Evolutionary conservation across 2,797 vertebrate genomes (phyloP).

Genomic region (Vespertilio murinus): DNA sequence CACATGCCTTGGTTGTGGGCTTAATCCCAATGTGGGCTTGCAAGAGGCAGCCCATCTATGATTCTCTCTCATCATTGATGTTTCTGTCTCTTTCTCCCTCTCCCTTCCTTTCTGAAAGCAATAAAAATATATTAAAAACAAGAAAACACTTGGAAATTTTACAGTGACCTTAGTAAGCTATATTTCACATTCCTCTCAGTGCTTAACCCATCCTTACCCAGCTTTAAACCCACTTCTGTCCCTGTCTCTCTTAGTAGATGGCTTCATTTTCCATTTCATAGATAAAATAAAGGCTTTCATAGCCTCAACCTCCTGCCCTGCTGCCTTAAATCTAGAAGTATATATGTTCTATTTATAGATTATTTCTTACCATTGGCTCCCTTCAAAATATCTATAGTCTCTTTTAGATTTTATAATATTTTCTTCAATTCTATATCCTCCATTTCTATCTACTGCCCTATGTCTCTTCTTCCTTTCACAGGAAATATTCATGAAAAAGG

Average conservation of each 20-base stretch:
- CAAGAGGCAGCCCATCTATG: too few relatives aligned
- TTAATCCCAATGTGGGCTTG: too few relatives aligned
- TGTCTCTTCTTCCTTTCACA: constrained; percentile 2
- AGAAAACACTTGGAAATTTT: not conserved
- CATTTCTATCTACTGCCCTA: not conserved
- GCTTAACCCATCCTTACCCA: not conserved
- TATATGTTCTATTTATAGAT: too few relatives aligned
- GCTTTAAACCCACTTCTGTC: not conserved
- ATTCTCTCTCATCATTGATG: too few relatives aligned
- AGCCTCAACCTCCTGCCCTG: not conserved
- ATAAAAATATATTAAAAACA: too few relatives aligned
- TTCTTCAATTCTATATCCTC: not conserved
- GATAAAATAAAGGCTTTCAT: not conserved
- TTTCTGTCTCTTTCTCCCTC: too few relatives aligned
- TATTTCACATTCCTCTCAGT: not conserved
- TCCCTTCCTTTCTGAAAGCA: too few relatives aligned
- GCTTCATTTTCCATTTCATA: not conserved
- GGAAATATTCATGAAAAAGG: not conserved
- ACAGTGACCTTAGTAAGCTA: not conserved
- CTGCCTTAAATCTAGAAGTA: not conserved
- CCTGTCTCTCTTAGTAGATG: not conserved
- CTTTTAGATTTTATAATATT: constrained; percentile 1
- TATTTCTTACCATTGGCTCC: not conserved
- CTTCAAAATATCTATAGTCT: not conserved
- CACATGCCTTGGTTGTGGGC: too few relatives aligned